Conservation (phyloP, 2,113 vertebrate species). For the Xenus cinereus region DNA sequence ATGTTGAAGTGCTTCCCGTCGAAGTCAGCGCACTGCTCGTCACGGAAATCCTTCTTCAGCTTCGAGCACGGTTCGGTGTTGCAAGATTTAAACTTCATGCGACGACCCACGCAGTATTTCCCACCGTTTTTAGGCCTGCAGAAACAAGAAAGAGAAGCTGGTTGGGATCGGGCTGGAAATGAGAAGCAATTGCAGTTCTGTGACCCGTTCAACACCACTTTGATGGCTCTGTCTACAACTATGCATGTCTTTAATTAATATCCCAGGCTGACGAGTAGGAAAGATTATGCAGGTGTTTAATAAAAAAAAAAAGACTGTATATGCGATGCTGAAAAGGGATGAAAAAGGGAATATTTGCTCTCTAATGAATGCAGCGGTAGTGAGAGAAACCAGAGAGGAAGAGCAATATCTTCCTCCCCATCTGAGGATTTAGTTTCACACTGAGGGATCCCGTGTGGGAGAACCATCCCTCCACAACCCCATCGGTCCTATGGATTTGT, state of each 20-base stretch:
- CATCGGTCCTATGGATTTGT: neutral
- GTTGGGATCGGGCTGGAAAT: neutral
- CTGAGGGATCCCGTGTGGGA: neutral
- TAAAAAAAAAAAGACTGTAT: neutral
- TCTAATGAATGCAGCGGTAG: neutral
- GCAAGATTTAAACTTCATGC: constrained; percentile 98
- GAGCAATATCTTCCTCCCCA: neutral
- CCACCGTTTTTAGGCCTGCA: constrained; percentile 91
- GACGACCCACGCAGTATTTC: constrained; percentile 92
- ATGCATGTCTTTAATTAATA: neutral
- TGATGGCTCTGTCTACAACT: neutral
- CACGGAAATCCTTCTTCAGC: constrained; percentile 92
- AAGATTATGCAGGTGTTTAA: neutral
- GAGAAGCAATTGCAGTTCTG: neutral
- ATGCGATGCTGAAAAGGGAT: neutral
- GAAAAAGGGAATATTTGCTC: neutral
- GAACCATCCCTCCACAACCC: neutral
- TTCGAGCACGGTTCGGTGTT: constrained; percentile 92
- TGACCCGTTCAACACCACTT: neutral
- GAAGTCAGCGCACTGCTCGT: constrained; percentile 91
- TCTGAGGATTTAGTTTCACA: neutral
- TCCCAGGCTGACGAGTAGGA: neutral
- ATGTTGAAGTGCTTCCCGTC: constrained; percentile 98
- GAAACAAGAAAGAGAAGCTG: neutral
- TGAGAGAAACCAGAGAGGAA: neutral